Conservation (phyloP, 2,797 vertebrate genomes). For the Martes flavigula region DNA sequence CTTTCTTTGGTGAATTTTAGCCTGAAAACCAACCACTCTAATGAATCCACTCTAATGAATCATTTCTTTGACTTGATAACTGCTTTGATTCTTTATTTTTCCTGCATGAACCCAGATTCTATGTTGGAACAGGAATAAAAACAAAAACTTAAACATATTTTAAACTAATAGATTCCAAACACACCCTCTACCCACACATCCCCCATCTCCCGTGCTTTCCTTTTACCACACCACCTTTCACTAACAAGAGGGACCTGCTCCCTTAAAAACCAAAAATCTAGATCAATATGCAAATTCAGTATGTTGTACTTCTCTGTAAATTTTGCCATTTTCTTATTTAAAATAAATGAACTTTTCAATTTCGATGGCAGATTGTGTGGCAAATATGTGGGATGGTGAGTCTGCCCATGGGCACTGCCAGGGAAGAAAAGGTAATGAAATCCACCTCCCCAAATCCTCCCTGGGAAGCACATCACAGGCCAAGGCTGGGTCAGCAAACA, state of each 20-base stretch:
- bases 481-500: neutral
- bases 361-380: neutral
- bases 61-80: neutral
- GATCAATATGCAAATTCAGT: neutral
- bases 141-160: neutral
- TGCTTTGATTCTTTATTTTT: neutral
- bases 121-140: neutral
- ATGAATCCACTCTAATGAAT: neutral
- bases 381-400: neutral
- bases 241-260: neutral
- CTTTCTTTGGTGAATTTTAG: neutral
- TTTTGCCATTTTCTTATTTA: neutral
- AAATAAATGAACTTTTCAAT: neutral
- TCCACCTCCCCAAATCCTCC: neutral
- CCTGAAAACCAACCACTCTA: neutral
- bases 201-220: neutral
- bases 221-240: neutral
- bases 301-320: neutral
- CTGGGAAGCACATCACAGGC: neutral
- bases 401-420: no score
- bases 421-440: neutral
- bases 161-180: neutral
- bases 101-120: neutral
- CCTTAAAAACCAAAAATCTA: neutral
- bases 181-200: rapidly evolving